These are phyloP conservation scores for Hypercompe scribonia DNA, from an alignment of 2,888 invertebrate species.

Conservation along the genomic window DNA sequence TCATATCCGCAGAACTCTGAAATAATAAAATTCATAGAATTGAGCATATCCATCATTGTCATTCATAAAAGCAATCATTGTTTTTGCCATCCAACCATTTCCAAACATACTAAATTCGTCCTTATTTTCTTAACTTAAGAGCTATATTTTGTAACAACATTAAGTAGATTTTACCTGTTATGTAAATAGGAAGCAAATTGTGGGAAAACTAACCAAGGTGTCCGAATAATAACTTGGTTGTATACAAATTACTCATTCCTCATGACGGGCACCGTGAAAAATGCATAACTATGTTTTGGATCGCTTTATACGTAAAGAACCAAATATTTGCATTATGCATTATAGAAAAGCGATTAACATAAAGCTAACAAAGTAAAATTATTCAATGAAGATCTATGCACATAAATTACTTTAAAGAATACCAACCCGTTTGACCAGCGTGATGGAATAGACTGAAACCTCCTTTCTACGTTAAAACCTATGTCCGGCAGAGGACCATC, in stretches of 20 bases:
- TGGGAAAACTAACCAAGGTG: conserved; percentile 71
- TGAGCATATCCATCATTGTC: conserved; percentile 75
- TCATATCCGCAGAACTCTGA: conserved; percentile 32
- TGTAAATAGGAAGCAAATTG: conserved; percentile 60
- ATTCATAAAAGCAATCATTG: conserved; percentile 50
- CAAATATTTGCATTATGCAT: conserved; percentile 12
- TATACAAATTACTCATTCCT: conserved; percentile 74
- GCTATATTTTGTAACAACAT: conserved; percentile 11
- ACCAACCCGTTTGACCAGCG: no score
- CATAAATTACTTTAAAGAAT: no score
- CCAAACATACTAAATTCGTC: conserved; percentile 37
- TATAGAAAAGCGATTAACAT: not conserved
- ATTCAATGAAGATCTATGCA: no score
- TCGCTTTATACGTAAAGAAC: conserved; percentile 52
- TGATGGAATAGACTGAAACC: no score
- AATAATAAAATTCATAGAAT: conserved; percentile 50
- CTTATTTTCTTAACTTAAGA: conserved; percentile 43
- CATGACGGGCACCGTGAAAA: conserved; percentile 76
- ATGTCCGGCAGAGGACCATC: no score
- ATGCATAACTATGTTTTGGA: conserved; percentile 69
- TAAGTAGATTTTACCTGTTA: conserved; percentile 17
- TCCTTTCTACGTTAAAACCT: no score
- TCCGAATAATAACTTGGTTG: conserved; percentile 68
- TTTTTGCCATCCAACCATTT: conserved; percentile 34
- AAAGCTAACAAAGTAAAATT: not conserved